phyloP scores from a whole-genome alignment of 2,888 invertebrate genomes.

The Tortricodes alternella region DNA sequence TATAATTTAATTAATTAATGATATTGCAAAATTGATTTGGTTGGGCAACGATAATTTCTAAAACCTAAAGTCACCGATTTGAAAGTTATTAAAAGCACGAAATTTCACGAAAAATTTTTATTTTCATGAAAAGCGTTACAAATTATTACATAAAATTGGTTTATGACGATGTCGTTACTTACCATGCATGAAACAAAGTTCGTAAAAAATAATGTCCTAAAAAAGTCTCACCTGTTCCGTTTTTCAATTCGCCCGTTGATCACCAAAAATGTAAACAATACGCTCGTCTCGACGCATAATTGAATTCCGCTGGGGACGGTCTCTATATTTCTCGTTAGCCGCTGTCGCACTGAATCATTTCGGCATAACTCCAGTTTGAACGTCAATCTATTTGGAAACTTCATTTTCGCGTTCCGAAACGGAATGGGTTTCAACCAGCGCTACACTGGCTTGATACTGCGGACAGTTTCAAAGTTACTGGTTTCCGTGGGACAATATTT shows the following conservation, averaged over 20 bases:
- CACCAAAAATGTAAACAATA: slow-evolving; percentile 43
- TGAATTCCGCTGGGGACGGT: slow-evolving; percentile 46
- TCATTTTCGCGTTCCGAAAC: slow-evolving; percentile 50
- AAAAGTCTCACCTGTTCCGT: background rate
- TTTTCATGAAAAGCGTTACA: no score
- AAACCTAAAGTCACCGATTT: no score
- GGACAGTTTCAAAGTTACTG: background rate
- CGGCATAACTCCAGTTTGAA: slow-evolving; percentile 41
- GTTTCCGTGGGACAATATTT: slow-evolving; percentile 6
- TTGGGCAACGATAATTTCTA: no score
- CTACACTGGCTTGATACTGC: background rate
- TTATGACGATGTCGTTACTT: no score
- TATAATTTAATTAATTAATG: no score
- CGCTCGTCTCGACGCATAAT: slow-evolving; percentile 43
- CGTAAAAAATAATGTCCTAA: no score
- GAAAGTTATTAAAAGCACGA: no score
- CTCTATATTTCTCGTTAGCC: slow-evolving; percentile 48
- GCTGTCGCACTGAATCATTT: slow-evolving; percentile 51
- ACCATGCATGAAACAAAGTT: no score
- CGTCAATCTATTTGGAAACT: slow-evolving; percentile 50
- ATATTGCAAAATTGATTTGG: no score
- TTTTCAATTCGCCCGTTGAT: background rate
- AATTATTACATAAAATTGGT: no score
- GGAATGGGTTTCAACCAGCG: slow-evolving; percentile 37
- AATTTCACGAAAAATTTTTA: no score